Evolutionary conservation across 2,888 invertebrate genomes (phyloP), one percentile per base, ranked within the genome.

Genomic region (Parapristionchus giblindavisi): DNA sequence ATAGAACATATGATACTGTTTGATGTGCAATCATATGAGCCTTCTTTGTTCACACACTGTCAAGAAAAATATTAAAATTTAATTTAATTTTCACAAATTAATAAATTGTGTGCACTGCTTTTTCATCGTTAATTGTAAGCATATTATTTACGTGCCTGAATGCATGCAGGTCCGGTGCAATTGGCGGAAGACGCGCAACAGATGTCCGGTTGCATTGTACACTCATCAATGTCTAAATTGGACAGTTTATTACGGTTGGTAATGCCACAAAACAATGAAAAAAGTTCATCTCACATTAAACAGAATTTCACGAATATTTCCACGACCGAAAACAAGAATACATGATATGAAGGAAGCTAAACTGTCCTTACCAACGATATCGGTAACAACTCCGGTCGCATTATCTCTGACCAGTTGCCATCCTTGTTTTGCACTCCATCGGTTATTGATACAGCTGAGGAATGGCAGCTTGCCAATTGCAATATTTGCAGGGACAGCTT

Each of bases 371-470:
- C 72, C 72, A 24, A 60, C n/a, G 17, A 72, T 14, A n/a, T 72
- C 72, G 24, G n/a, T 29, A 21, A 72, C 27, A 8, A 21, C 32
- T 40, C 51, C 51, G 38, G 72, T 72, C 14, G 43, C 40, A 34
- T 72, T 72, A 34, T 72, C 72, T 29, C 72, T 40, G 11, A 32
- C 48, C 2, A 72, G 24, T 60, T 34, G 32, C 43, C 43, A 72
- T 58, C 72, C 72, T 2, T 29, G 14, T 14, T 1, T 21, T 2
- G 72, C 3, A 1, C 29, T 48, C 5, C 3, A 72, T 58, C 60
- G 29, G 29, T 72, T 32, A 1, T 58, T 72, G n/a, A 11, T 17
- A 48, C 60, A 60, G 2, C 27, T 36, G 38, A 52, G 2, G 14
- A 27, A 14, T 0, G 5, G 14, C 14, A 36, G 54, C 27, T 51